phyloP scores from a whole-genome alignment of 2,797 vertebrate species.

The Columba guinea region DNA sequence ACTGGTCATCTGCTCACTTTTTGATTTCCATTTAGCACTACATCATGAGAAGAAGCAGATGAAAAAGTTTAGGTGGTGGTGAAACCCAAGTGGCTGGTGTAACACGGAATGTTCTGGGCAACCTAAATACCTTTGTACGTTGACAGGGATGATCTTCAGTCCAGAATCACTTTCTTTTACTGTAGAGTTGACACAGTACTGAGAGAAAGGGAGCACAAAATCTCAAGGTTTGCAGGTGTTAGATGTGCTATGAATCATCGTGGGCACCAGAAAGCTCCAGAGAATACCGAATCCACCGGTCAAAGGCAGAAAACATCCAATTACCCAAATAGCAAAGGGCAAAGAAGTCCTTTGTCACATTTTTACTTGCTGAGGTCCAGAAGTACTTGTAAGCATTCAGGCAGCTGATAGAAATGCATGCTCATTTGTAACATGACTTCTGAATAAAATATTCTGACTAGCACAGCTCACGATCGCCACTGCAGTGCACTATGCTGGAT shows the following conservation, averaged over 20 bases:
- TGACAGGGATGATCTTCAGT: not conserved
- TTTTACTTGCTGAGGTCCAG: not conserved
- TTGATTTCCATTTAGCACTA: not conserved
- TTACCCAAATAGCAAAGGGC: not conserved
- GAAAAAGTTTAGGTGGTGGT: not conserved
- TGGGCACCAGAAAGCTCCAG: not conserved
- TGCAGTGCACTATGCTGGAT: accelerated
- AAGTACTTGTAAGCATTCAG: not conserved
- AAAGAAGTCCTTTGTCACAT: not conserved
- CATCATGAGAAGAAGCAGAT: not conserved
- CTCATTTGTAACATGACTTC: slow-evolving; percentile 30
- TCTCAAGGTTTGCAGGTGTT: not conserved
- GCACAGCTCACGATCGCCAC: accelerated
- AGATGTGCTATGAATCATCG: not conserved
- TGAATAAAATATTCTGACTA: slow-evolving; percentile 5
- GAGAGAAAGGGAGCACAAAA: not conserved
- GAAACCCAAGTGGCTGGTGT: not conserved
- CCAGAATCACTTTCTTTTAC: not conserved
- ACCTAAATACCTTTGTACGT: not conserved
- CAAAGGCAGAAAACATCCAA: not conserved
- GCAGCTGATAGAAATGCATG: not conserved
- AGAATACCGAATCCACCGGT: not conserved
- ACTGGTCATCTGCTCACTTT: not conserved
- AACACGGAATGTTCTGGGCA: not conserved
- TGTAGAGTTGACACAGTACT: not conserved